These are phyloP conservation scores for Alviniconcha strummeri DNA, from an alignment of 2,888 invertebrate genomes.

Conservation along the genomic window DNA sequence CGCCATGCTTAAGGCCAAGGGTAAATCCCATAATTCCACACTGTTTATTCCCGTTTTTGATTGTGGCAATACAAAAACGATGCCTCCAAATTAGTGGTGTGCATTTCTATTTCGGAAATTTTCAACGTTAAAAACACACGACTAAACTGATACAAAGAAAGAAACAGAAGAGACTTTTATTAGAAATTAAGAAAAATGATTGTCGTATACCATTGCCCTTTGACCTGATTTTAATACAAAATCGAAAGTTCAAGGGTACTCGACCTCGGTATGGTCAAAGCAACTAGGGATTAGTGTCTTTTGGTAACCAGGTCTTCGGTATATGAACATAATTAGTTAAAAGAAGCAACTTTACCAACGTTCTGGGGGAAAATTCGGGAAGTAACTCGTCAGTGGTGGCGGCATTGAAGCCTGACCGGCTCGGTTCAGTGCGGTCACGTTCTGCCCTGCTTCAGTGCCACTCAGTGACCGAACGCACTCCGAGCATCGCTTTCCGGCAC, in stretches of 20 bases:
- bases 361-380: too few relatives aligned
- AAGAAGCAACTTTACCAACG: too few relatives aligned
- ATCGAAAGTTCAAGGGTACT: background rate
- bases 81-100: background rate
- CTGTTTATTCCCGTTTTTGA: background rate
- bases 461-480: too few relatives aligned
- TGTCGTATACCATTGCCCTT: background rate
- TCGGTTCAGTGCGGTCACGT: too few relatives aligned
- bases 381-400: too few relatives aligned
- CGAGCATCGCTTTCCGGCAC: too few relatives aligned
- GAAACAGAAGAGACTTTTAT: background rate
- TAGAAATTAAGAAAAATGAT: background rate
- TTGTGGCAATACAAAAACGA: background rate
- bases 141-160: background rate
- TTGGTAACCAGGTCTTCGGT: too few relatives aligned
- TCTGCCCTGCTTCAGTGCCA: too few relatives aligned
- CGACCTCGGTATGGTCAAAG: background rate
- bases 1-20: slow-evolving; percentile 44
- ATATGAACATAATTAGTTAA: too few relatives aligned
- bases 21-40: slow-evolving; percentile 22
- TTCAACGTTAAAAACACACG: background rate
- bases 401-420: too few relatives aligned
- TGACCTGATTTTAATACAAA: background rate
- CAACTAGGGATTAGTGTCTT: too few relatives aligned
- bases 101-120: background rate